Conservation (phyloP, 1,140 invertebrate genomes). For the Rhyzopertha dominica region DNA sequence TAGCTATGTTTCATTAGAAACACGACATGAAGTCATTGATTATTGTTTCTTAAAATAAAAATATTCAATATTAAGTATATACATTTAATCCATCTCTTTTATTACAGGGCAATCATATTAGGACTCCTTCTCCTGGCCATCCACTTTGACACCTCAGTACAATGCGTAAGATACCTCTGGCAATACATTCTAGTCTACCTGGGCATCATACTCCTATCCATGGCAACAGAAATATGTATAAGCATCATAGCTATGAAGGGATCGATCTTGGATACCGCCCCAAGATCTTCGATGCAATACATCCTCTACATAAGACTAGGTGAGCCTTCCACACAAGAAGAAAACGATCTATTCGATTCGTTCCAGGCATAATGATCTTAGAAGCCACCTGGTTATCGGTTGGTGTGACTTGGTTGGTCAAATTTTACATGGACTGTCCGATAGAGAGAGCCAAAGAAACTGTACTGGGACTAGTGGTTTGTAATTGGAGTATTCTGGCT, state of each 20-base stretch:
- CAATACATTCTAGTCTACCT: slow-evolving; percentile 69
- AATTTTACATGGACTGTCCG: slow-evolving; percentile 65
- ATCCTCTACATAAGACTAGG: slow-evolving; percentile 76
- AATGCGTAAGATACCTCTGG: slow-evolving; percentile 59
- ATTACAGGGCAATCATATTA: slow-evolving; percentile 55
- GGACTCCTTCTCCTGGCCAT: slow-evolving; percentile 55
- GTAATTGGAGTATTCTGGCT: slow-evolving; percentile 72
- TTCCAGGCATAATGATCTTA: slow-evolving; percentile 66
- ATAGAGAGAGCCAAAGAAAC: slow-evolving; percentile 67
- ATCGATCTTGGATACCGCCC: slow-evolving; percentile 72
- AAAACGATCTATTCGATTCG: slow-evolving; percentile 3
- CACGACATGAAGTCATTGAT: too few relatives aligned
- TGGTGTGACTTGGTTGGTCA: slow-evolving; percentile 68
- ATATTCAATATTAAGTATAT: too few relatives aligned
- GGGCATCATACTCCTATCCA: slow-evolving; percentile 57
- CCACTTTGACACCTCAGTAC: slow-evolving; percentile 55
- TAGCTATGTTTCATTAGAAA: too few relatives aligned
- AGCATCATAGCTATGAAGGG: slow-evolving; percentile 74
- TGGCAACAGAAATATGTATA: slow-evolving; percentile 68
- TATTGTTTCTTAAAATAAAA: too few relatives aligned
- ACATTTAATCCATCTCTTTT: slow-evolving; percentile 31
- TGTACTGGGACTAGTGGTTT: slow-evolving; percentile 74
- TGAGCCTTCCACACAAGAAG: slow-evolving; percentile 47
- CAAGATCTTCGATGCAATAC: slow-evolving; percentile 72
- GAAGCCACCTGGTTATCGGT: slow-evolving; percentile 73